Conservation (phyloP, 23 tunicate genomes). For the Corella eumyota region DNA sequence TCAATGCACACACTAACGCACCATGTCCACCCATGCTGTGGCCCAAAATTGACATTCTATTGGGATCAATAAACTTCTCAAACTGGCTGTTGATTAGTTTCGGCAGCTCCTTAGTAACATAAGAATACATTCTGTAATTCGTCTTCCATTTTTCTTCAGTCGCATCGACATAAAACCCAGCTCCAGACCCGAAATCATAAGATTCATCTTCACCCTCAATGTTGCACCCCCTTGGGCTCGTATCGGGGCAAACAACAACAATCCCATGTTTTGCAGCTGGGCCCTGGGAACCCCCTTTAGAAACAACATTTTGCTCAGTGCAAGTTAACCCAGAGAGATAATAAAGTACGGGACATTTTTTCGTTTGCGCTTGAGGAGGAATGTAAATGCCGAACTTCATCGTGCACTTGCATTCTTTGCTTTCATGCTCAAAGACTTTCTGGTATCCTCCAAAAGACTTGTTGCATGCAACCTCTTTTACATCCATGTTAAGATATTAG, state of each 20-base stretch:
- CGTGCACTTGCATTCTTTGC: conserved; percentile 77
- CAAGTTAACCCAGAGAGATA: conserved; percentile 93
- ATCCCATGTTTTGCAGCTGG: conserved; percentile 82
- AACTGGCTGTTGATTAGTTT: conserved; percentile 19
- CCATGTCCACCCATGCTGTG: conserved; percentile 99
- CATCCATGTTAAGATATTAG: conserved; percentile 24
- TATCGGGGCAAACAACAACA: conserved; percentile 86
- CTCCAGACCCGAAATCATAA: conserved; percentile 98
- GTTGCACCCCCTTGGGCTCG: conserved; percentile 86
- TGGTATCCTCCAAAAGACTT: conserved; percentile 83
- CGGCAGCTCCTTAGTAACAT: conserved; percentile 69
- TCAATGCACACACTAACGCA: conserved; percentile 79
- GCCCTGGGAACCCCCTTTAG: conserved; percentile 73
- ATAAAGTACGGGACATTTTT: conserved; percentile 87
- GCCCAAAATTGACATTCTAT: conserved; percentile 51
- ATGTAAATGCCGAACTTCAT: conserved; percentile 82
- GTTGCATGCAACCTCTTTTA: conserved; percentile 74
- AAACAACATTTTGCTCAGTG: conserved; percentile 90
- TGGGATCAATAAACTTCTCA: conserved; percentile 17
- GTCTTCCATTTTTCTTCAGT: conserved; percentile 92
- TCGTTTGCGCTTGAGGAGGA: conserved; percentile 74
- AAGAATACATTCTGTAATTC: conserved; percentile 90
- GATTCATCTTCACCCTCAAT: conserved; percentile 92
- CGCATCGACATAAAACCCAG: conserved; percentile 97
- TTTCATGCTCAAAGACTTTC: conserved; percentile 84